Percentiles rank a stretch among this genome's conserved stretches.
Conservation (phyloP, 2,797 vertebrate species). For the Australoheros facetus region DNA sequence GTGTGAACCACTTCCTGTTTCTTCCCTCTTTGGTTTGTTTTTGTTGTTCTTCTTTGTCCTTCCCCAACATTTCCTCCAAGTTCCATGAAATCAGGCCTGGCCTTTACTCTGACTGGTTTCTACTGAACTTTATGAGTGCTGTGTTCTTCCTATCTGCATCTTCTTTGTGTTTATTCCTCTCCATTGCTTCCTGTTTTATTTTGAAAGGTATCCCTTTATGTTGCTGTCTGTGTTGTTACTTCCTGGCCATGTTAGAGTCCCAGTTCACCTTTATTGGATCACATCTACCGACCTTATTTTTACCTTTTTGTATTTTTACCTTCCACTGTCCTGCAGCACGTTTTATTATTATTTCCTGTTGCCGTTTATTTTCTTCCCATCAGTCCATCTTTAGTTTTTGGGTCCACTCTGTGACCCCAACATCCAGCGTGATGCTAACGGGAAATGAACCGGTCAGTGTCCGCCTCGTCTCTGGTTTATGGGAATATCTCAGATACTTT, state of each 20-base stretch:
- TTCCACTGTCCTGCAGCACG: not conserved
- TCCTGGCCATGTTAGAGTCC: not conserved
- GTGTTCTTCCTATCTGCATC: too few relatives aligned
- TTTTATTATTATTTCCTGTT: not conserved
- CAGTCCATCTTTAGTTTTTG: not conserved
- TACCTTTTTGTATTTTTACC: not conserved
- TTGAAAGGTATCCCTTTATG: not conserved
- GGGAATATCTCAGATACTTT: not conserved
- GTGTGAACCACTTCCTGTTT: too few relatives aligned
- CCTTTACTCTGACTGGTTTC: too few relatives aligned
- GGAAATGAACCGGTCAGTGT: not conserved
- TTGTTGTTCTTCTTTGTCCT: too few relatives aligned
- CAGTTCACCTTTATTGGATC: not conserved
- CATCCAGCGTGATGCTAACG: not conserved
- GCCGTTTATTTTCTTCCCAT: not conserved
- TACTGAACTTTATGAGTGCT: too few relatives aligned
- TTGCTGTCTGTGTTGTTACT: not conserved
- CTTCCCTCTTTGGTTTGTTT: too few relatives aligned
- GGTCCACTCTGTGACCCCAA: not conserved
- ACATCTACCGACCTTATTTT: not conserved
- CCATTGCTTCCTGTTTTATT: not conserved
- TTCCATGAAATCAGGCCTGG: too few relatives aligned
- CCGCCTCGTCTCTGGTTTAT: not conserved
- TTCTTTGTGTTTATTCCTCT: not conserved
- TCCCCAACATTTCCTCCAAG: too few relatives aligned